A percentile compares a stretch with the other conserved stretches of the same genome.
These are phyloP conservation scores for Drosophila formosana DNA, from an alignment of 2,888 invertebrate genomes.

Conservation along the genomic window DNA sequence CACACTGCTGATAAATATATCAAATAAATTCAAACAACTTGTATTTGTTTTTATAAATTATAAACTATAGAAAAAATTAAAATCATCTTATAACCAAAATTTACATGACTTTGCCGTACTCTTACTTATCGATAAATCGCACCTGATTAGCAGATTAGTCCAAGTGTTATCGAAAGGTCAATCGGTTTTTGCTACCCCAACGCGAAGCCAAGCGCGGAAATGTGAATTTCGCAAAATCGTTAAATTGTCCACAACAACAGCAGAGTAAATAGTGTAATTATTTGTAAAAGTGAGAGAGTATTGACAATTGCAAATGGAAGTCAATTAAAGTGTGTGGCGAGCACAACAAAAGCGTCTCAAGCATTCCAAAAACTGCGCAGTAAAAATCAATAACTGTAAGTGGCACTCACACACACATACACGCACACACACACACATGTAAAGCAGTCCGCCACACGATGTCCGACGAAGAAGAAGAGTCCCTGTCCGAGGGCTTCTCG, in stretches of 20 bases:
- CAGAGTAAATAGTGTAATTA: not conserved
- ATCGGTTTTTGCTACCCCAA: constrained; percentile 38
- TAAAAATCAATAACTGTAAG: constrained; percentile 78
- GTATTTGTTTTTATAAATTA: not conserved
- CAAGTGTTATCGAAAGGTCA: constrained; percentile 27
- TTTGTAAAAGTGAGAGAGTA: not conserved
- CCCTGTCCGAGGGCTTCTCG: constrained; percentile 83
- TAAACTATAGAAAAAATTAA: not conserved
- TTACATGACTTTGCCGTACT: no score
- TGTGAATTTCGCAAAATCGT: constrained; percentile 67
- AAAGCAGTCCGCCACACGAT: constrained; percentile 75
- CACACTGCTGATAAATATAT: constrained; percentile 20
- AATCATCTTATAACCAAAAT: no score
- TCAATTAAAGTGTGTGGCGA: not conserved
- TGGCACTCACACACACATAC: constrained; percentile 41
- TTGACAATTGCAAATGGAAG: not conserved
- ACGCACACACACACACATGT: constrained; percentile 60
- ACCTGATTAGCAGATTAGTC: not conserved
- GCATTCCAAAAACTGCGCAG: constrained; percentile 65
- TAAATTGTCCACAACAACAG: constrained; percentile 39
- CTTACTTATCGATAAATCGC: not conserved
- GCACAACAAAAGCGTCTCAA: not conserved
- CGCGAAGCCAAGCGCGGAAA: constrained; percentile 60
- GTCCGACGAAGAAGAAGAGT: constrained; percentile 83
- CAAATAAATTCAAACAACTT: not conserved